Evolutionary conservation across 1,140 invertebrate species (phyloP).

Genomic region (Hetaerina americana): DNA sequence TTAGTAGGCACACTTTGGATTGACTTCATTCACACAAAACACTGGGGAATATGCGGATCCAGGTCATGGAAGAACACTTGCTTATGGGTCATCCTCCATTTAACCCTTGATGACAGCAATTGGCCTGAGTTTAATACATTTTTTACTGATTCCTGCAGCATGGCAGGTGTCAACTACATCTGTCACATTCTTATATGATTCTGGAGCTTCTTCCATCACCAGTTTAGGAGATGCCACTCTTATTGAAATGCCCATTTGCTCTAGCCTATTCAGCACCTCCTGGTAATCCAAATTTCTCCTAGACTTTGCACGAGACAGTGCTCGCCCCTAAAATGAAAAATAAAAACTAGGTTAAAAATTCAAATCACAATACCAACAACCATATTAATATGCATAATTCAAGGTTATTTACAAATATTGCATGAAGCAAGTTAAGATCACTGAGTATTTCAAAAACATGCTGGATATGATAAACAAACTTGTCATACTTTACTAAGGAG

Average conservation of each 20-base stretch:
- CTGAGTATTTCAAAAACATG: too few species aligned
- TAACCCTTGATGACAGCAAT: slow-evolving; percentile 98
- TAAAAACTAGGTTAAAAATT: slow-evolving; percentile 12
- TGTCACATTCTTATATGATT: slow-evolving; percentile 99
- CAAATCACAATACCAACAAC: too few species aligned
- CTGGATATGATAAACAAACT: too few species aligned
- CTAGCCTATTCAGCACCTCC: slow-evolving; percentile 74
- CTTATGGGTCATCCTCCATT: too few species aligned
- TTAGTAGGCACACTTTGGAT: too few species aligned
- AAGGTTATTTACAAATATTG: too few species aligned
- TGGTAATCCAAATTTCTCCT: slow-evolving; percentile 89
- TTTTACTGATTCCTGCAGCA: slow-evolving; percentile 92
- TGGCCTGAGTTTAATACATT: slow-evolving; percentile 92
- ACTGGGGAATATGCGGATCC: too few species aligned
- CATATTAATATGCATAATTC: too few species aligned
- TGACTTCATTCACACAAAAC: too few species aligned
- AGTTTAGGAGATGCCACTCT: slow-evolving; percentile 97
- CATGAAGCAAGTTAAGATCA: too few species aligned
- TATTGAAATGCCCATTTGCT: slow-evolving; percentile 90
- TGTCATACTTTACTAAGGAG: too few species aligned
- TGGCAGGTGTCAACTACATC: slow-evolving; percentile 99
- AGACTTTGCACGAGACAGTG: slow-evolving; percentile 93
- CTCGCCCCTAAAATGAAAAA: slow-evolving; percentile 61
- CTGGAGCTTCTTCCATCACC: slow-evolving; percentile 99
- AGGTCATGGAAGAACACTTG: too few species aligned